phyloP scores from a whole-genome alignment of 1,140 invertebrate genomes.

The Drosophila sturtevanti region DNA sequence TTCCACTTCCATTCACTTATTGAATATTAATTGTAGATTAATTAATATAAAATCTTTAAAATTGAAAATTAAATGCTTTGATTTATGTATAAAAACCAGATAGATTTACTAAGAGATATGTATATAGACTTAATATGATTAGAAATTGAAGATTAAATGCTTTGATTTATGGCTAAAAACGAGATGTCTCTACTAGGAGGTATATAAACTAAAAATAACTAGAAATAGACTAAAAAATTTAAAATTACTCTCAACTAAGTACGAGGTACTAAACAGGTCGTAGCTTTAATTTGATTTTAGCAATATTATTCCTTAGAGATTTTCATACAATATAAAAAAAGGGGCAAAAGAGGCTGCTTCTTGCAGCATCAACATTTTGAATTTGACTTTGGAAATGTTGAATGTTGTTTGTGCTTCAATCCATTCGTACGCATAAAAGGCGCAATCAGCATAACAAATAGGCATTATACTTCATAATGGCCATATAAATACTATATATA shows the following conservation, averaged over 20 bases:
- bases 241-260: background rate
- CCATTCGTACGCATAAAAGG: conserved; percentile 50
- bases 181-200: too few relatives aligned
- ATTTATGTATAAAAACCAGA: too few relatives aligned
- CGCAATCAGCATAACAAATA: conserved; percentile 69
- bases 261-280: background rate
- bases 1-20: too few relatives aligned
- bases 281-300: background rate
- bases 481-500: conserved; percentile 34
- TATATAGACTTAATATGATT: too few relatives aligned
- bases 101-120: too few relatives aligned
- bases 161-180: too few relatives aligned
- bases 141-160: too few relatives aligned
- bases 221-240: too few relatives aligned
- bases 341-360: background rate
- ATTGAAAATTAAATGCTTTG: too few relatives aligned
- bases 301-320: conserved; percentile 1
- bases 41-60: too few relatives aligned
- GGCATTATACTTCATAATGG: conserved; percentile 59
- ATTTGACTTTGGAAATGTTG: conserved; percentile 4
- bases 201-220: too few relatives aligned
- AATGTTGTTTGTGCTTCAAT: conserved; percentile 14
- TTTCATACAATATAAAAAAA: background rate
- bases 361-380: background rate
- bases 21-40: too few relatives aligned